These are phyloP conservation scores for Chamaea fasciata DNA, from an alignment of 2,113 vertebrate species.

Conservation along the genomic window DNA sequence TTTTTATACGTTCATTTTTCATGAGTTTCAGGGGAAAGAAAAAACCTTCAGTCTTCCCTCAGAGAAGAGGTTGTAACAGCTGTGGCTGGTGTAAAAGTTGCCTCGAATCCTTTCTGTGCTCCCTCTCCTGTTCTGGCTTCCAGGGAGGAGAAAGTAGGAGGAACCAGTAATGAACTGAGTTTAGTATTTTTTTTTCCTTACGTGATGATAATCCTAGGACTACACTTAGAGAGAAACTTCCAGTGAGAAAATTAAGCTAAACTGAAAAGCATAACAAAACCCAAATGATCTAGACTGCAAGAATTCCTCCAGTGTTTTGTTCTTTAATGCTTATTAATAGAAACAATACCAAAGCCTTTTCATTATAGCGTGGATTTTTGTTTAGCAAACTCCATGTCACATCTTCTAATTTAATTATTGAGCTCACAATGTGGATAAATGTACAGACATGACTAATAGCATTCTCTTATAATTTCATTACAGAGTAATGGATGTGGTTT, in stretches of 20 bases:
- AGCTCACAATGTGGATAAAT: constrained; percentile 24
- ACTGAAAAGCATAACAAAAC: constrained; percentile 59
- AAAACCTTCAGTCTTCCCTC: not conserved
- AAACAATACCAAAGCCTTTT: constrained; percentile 46
- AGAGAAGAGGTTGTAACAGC: not conserved
- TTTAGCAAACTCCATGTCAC: constrained; percentile 47
- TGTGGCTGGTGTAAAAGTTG: not conserved
- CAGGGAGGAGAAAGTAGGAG: not conserved
- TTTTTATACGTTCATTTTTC: constrained; percentile 20
- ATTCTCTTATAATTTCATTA: constrained; percentile 34
- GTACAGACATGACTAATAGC: constrained; percentile 27
- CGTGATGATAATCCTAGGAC: constrained; percentile 16
- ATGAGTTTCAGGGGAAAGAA: constrained; percentile 4
- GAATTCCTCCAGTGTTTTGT: constrained; percentile 45
- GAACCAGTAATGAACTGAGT: not conserved
- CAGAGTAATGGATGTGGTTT: not conserved
- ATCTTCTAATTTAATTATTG: constrained; percentile 49
- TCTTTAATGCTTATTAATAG: constrained; percentile 51
- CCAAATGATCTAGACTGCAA: not conserved
- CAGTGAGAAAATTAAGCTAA: constrained; percentile 62
- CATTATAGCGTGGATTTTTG: not conserved
- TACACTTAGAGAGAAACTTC: constrained; percentile 27
- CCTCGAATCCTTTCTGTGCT: not conserved
- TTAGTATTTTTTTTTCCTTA: not conserved
- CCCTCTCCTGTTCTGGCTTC: not conserved